phyloP scores from a whole-genome alignment of 1,140 invertebrate species.

The Acromyrmex echinatior region DNA sequence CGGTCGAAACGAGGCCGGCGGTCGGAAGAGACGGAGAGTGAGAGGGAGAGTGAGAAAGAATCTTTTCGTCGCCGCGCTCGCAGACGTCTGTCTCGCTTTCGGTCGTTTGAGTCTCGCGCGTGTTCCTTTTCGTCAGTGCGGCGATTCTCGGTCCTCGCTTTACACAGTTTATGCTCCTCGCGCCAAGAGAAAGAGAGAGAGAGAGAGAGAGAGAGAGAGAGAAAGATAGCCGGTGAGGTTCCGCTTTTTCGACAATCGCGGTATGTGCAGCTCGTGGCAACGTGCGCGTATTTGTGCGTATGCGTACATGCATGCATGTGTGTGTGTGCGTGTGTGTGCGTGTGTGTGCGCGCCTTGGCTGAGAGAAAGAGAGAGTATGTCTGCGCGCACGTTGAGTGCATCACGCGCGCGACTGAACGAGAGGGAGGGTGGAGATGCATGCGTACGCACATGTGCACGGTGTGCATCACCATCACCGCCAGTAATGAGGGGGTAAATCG shows the following conservation, averaged over 20 bases:
- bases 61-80: neutral
- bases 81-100: too few relatives aligned
- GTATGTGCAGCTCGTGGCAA: conserved; percentile 15
- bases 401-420: conserved; percentile 35
- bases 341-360: neutral
- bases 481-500: conserved; percentile 46
- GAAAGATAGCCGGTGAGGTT: neutral
- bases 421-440: conserved; percentile 52
- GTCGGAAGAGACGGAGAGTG: neutral
- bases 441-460: conserved; percentile 61
- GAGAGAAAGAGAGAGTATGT: neutral
- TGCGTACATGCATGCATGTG: neutral
- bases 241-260: conserved; percentile 13
- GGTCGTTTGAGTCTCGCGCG: neutral
- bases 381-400: conserved; percentile 36
- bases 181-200: neutral
- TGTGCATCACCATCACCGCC: conserved; percentile 31
- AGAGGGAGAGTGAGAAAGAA: neutral
- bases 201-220: too few relatives aligned
- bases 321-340: neutral
- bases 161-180: too few relatives aligned
- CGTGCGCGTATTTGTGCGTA: conserved; percentile 8
- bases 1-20: conserved; percentile 63
- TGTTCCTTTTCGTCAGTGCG: neutral
- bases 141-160: neutral